Base-by-base conservation (phyloP, 2,113 vertebrate species). In the Pitta sordida region DNA sequence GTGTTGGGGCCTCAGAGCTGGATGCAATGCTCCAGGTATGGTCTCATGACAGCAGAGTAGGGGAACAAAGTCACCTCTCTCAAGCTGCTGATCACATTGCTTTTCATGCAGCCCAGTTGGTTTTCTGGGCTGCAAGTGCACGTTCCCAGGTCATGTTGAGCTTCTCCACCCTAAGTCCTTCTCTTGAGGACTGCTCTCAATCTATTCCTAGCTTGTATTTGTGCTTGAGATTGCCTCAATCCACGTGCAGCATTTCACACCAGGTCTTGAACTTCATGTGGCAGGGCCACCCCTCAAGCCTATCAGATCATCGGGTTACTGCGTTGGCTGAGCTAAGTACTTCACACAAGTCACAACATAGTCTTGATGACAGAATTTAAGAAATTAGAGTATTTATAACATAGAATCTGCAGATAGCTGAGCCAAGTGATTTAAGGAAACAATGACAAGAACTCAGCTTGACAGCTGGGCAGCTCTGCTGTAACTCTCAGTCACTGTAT, bases 331-430 rank as follows among this genome's bases (percentile, higher is more conserved):
- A 58, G 20, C 10, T 15, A 12, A 12, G n/a, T 36, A 7, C 29
- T 73, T 21, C 8, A 11, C 10, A 3, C 5, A 11, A 39, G 7
- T 32, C 30, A 15, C 37, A 37, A 0, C 11, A 1, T 2, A 8
- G 10, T 22, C 60, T 55, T 74, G 37, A 10, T 46, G 44, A 46
- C 44, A 46, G 44, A 46, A 18, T 44, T 44, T 19, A 44, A 19
- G 44, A 46, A 46, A 18, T 46, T 18, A 21, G 44, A 46, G 9
- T 46, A 46, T 46, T 46, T 44, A 44, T 18, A 44, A 18, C 43
- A 18, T 44, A 44, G 43, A n/a, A n/a, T n/a, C n/a, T n/a, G n/a
- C n/a, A n/a, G n/a, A n/a, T n/a, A n/a, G 44, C 20, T 46, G 44
- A 46, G 44, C 44, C 44, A 21, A 21, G 44, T 21, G 20, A 46